Evolutionary conservation across 2,888 invertebrate species (phyloP).

Genomic region (Drosophila pseudotakahashii): DNA sequence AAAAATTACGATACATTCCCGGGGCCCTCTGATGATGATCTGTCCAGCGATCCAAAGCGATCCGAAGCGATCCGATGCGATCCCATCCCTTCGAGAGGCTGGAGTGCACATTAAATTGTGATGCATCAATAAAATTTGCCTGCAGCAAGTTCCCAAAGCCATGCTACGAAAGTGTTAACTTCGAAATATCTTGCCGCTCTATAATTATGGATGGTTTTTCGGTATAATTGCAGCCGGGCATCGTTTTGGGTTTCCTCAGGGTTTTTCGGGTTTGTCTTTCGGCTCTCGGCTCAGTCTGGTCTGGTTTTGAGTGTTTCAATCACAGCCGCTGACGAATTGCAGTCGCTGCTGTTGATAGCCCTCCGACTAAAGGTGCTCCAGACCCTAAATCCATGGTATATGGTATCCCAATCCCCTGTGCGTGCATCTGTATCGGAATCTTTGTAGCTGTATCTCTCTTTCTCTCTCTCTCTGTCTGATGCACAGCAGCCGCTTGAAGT

Average conservation of each 20-base stretch:
- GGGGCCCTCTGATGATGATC: slow-evolving; percentile 62
- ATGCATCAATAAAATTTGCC: slow-evolving; percentile 81
- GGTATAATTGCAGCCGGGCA: slow-evolving; percentile 80
- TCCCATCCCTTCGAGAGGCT: slow-evolving; percentile 33
- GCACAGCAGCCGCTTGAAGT: slow-evolving; percentile 71
- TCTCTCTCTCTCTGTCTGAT: slow-evolving; percentile 26
- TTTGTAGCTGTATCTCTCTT: neutral
- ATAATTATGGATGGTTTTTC: slow-evolving; percentile 82
- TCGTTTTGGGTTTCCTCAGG: slow-evolving; percentile 28
- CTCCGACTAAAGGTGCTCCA: slow-evolving; percentile 22
- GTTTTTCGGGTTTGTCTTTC: neutral
- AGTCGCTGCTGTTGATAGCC: slow-evolving; percentile 63
- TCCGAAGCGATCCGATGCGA: slow-evolving; percentile 37
- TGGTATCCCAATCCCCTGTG: slow-evolving; percentile 13
- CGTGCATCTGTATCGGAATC: slow-evolving; percentile 43
- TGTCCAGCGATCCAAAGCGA: slow-evolving; percentile 32
- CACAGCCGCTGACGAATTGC: slow-evolving; percentile 72
- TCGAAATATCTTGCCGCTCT: slow-evolving; percentile 83
- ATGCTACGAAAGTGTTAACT: slow-evolving; percentile 84
- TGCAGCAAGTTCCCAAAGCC: slow-evolving; percentile 78
- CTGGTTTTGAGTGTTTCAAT: slow-evolving; percentile 67
- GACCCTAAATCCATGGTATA: slow-evolving; percentile 29
- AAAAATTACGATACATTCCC: slow-evolving; percentile 69
- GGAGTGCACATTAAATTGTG: slow-evolving; percentile 77
- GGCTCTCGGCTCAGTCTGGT: neutral